phyloP scores from a whole-genome alignment of 2,113 vertebrate genomes.

The Syrrhaptes paradoxus region DNA sequence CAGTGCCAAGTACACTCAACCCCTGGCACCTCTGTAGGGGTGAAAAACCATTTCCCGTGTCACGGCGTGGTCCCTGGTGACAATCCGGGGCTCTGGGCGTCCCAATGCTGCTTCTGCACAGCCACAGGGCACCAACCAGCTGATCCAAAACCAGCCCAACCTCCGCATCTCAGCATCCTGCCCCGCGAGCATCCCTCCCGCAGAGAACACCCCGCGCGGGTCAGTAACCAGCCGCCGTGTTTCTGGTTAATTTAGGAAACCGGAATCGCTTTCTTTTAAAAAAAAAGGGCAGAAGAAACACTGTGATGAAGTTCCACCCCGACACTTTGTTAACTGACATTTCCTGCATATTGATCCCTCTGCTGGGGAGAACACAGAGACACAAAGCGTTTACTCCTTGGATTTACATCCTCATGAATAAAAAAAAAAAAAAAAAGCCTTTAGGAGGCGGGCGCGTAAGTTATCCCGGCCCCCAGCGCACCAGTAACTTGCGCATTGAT shows the following conservation, averaged over 20 bases:
- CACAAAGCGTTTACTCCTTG: not conserved
- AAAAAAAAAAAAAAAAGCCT: not conserved
- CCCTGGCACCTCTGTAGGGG: too few species aligned
- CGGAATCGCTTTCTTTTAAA: not conserved
- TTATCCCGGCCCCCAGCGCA: not conserved
- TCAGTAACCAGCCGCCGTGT: not conserved
- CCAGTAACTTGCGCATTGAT: not conserved
- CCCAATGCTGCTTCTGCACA: not conserved
- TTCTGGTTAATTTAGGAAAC: not conserved
- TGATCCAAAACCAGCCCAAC: not conserved
- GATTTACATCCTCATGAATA: not conserved
- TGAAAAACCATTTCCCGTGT: not conserved
- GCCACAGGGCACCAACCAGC: not conserved
- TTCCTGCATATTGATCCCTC: slow-evolving; percentile 7
- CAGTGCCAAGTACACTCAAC: not conserved
- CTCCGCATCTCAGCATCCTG: not conserved
- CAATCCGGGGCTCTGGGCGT: not conserved
- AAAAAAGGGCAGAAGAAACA: not conserved
- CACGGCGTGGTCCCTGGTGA: not conserved
- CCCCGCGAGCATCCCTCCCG: not conserved
- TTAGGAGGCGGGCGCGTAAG: not conserved
- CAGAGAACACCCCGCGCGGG: not conserved
- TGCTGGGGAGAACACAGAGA: slow-evolving; percentile 6
- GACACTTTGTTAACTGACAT: not conserved
- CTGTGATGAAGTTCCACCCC: not conserved